phyloP scores from a whole-genome alignment of 2,797 vertebrate species.

The Chelmon rostratus region DNA sequence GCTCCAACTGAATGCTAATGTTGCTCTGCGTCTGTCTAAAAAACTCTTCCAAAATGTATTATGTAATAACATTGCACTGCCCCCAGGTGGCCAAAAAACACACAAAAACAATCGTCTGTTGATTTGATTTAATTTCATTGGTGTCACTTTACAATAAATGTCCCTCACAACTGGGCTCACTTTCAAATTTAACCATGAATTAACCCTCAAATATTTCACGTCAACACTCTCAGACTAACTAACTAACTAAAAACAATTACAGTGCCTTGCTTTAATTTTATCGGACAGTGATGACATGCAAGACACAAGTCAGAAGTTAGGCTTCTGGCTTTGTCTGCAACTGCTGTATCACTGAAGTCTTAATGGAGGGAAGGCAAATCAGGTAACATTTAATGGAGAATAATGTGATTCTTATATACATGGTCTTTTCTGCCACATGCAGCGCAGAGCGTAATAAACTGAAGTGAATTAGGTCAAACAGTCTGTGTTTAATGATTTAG shows the following conservation, averaged over 20 bases:
- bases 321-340: constrained; percentile 1
- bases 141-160: background rate
- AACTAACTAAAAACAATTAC: background rate
- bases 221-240: no score
- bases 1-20: background rate
- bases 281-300: background rate
- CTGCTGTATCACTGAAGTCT: constrained; percentile 4
- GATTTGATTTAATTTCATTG: no score
- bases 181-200: background rate
- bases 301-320: background rate
- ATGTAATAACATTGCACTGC: background rate
- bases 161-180: background rate
- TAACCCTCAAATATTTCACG: background rate
- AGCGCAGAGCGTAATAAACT: background rate
- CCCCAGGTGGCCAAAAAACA: background rate
- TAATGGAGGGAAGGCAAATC: background rate
- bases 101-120: background rate
- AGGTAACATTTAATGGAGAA: constrained; percentile 5
- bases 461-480: background rate
- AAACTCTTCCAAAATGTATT: background rate
- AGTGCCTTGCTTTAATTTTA: background rate
- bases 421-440: constrained; percentile 2
- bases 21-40: background rate
- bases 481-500: constrained; percentile 17
- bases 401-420: background rate